Conservation (phyloP, 2,113 vertebrate genomes). For the Odontophorus gujanensis region DNA sequence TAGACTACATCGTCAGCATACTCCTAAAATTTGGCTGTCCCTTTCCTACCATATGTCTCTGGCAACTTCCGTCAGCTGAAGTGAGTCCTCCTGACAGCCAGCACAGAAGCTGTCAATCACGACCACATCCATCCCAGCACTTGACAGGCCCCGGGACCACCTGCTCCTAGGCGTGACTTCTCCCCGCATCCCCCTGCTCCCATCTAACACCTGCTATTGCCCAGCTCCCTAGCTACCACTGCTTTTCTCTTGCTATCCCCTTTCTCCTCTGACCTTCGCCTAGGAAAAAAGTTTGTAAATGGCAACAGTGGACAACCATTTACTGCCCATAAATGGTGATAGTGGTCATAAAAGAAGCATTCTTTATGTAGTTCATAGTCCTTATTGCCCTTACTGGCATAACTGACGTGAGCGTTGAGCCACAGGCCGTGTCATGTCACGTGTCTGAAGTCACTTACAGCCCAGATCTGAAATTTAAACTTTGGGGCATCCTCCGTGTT, state of each 20-base stretch:
- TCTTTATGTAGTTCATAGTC: not conserved
- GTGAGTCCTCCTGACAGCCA: conserved; percentile 71
- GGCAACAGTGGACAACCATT: too few species aligned
- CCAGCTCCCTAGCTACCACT: not conserved
- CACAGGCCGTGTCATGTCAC: not conserved
- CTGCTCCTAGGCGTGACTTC: conserved; percentile 48
- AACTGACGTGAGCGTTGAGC: fast-evolving
- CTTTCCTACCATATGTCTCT: conserved; percentile 69
- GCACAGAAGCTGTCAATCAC: conserved; percentile 70
- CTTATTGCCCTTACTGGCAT: not conserved
- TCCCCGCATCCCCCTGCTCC: not conserved
- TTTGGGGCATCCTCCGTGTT: not conserved
- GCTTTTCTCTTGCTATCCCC: not conserved
- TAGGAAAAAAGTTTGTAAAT: not conserved
- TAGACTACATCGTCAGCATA: conserved; percentile 53
- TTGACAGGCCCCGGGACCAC: conserved; percentile 67
- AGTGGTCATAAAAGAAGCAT: not conserved
- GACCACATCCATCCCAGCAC: conserved; percentile 59
- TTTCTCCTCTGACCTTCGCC: not conserved
- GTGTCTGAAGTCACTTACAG: not conserved
- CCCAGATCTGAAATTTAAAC: not conserved
- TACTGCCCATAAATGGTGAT: not conserved
- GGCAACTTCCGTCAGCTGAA: conserved; percentile 64
- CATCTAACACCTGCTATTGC: conserved; percentile 34
- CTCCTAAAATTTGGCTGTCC: conserved; percentile 70